phyloP scores from a whole-genome alignment of 2,797 vertebrate species.

The Craterocephalus amniculus region DNA sequence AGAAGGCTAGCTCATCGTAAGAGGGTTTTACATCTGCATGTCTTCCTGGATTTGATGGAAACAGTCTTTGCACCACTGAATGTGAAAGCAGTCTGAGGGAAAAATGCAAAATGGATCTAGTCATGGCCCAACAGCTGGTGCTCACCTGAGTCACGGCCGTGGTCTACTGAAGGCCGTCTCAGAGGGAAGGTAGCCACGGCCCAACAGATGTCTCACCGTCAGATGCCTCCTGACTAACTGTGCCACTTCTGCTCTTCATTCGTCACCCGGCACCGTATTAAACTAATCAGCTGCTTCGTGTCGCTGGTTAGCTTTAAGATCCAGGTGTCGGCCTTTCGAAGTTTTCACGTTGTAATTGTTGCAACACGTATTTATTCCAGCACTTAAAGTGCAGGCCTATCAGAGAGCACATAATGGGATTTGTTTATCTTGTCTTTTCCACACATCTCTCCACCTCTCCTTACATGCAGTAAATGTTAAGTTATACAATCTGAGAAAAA shows the following conservation, averaged over 20 bases:
- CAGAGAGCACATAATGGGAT: conserved; percentile 9
- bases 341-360: conserved; percentile 20
- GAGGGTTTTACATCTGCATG: conserved; percentile 9
- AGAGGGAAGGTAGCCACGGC: conserved; percentile 40
- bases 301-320: conserved; percentile 15
- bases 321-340: conserved; percentile 19
- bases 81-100: conserved; percentile 27
- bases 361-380: conserved; percentile 11
- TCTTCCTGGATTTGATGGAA: conserved; percentile 26
- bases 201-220: conserved; percentile 65
- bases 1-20: conserved; percentile 10
- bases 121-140: conserved; percentile 62
- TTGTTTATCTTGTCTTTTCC: conserved; percentile 18
- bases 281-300: conserved; percentile 17
- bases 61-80: conserved; percentile 17
- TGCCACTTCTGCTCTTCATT: conserved; percentile 48
- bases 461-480: neutral
- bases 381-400: conserved; percentile 11
- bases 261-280: conserved; percentile 33
- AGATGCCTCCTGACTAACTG: conserved; percentile 44
- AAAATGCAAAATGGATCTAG: conserved; percentile 54
- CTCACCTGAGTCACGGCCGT: conserved; percentile 68
- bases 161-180: conserved; percentile 55
- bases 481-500: neutral
- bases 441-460: conserved; percentile 15